Percentiles rank a stretch among this genome's conserved stretches.
Evolutionary conservation across 1,140 invertebrate genomes (phyloP).

Genomic region (Heliconius hermathena): DNA sequence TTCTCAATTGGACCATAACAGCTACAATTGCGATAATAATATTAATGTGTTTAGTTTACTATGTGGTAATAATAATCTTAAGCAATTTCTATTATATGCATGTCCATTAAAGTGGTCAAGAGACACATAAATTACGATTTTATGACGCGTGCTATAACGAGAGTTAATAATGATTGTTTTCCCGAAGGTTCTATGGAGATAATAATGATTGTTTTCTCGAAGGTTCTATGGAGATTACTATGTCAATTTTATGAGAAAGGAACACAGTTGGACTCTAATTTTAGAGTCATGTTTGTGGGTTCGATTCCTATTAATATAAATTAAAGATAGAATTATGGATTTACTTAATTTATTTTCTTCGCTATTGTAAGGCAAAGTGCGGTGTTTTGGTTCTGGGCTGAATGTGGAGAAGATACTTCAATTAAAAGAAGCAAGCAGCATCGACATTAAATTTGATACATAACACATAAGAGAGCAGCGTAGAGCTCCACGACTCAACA

Average conservation of each 20-base stretch:
- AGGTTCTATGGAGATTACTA: background rate
- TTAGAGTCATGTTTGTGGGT: too few species aligned
- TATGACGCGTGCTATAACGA: background rate
- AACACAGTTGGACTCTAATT: background rate
- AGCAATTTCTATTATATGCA: background rate
- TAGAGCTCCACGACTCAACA: too few species aligned
- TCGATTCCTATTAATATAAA: too few species aligned
- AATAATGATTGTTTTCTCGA: background rate
- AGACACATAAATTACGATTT: background rate
- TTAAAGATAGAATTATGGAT: too few species aligned
- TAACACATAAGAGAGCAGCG: too few species aligned
- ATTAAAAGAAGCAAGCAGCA: too few species aligned
- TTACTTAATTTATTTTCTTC: too few species aligned
- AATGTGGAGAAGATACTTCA: too few species aligned
- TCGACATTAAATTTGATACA: too few species aligned
- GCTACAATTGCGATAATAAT: background rate
- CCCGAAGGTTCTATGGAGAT: background rate
- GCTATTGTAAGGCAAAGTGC: too few species aligned
- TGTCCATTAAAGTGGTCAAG: background rate
- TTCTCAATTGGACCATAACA: too few species aligned
- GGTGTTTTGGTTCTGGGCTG: too few species aligned
- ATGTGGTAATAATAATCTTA: background rate
- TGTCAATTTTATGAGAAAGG: background rate
- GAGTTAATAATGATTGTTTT: background rate
- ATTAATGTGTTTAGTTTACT: background rate